A percentile compares a stretch with the other conserved stretches of the same genome.
These are phyloP conservation scores for Meteorus cinctellus DNA, from an alignment of 2,888 invertebrate species.

Conservation along the genomic window DNA sequence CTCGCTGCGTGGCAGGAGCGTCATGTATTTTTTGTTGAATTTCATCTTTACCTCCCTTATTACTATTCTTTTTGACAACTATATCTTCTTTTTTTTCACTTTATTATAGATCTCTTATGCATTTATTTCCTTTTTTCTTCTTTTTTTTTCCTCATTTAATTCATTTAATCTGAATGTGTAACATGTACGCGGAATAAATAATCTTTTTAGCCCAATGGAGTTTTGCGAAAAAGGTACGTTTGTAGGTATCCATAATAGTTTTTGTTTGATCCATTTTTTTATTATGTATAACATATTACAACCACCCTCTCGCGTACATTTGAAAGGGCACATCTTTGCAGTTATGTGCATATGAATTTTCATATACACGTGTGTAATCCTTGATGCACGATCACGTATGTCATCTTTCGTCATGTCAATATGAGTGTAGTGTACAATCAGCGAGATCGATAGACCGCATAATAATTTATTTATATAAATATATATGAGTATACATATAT, in stretches of 20 bases:
- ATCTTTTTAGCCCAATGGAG: conserved; percentile 49
- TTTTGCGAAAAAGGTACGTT: conserved; percentile 61
- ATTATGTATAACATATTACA: conserved; percentile 47
- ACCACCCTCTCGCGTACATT: conserved; percentile 48
- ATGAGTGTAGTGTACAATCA: conserved; percentile 37
- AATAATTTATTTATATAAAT: conserved; percentile 44
- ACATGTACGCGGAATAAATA: conserved; percentile 45
- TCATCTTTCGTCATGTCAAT: conserved; percentile 15
- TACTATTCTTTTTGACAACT: conserved; percentile 44
- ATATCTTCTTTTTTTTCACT: conserved; percentile 43
- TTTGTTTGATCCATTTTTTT: conserved; percentile 45
- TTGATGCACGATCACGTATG: conserved; percentile 26
- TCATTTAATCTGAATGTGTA: conserved; percentile 31
- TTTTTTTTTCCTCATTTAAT: conserved; percentile 30
- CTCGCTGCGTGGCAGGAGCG: conserved; percentile 71
- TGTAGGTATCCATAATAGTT: conserved; percentile 61
- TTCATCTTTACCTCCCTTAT: conserved; percentile 47
- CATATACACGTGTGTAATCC: not conserved
- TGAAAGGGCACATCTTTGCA: conserved; percentile 22
- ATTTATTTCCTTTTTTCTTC: conserved; percentile 47
- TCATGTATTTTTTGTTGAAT: conserved; percentile 58
- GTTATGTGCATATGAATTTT: conserved; percentile 13
- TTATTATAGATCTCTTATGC: conserved; percentile 35
- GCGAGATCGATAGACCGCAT: conserved; percentile 51
- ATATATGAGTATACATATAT: not conserved